Evolutionary conservation across 2,888 invertebrate genomes (phyloP).

Genomic region (Theodoxus fluviatilis): DNA sequence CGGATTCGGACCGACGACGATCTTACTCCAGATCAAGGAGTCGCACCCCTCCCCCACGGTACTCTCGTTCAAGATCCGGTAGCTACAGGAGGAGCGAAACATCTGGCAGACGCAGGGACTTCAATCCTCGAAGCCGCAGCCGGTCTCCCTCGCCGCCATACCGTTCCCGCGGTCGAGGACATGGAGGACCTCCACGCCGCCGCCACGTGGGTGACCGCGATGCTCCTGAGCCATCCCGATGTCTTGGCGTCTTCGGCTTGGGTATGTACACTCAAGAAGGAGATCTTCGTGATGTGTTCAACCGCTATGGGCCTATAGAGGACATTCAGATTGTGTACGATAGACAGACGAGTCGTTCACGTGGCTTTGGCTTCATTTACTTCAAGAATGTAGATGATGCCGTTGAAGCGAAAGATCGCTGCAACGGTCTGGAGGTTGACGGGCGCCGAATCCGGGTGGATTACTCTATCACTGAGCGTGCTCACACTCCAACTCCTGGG

Average conservation of each 20-base stretch:
- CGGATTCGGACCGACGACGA: too few species aligned
- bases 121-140: too few species aligned
- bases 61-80: too few species aligned
- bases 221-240: constrained; percentile 85
- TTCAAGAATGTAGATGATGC: constrained; percentile 88
- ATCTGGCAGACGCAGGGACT: too few species aligned
- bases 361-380: constrained; percentile 97
- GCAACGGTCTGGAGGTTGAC: constrained; percentile 93
- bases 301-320: constrained; percentile 89
- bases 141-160: constrained; percentile 18
- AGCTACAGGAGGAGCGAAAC: too few species aligned
- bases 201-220: too few species aligned
- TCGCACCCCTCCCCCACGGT: too few species aligned
- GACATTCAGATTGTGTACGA: constrained; percentile 94
- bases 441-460: constrained; percentile 92
- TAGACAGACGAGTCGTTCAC: constrained; percentile 91
- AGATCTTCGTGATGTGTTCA: constrained; percentile 89
- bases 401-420: constrained; percentile 90
- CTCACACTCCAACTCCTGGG: constrained; percentile 96
- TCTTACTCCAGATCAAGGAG: too few species aligned
- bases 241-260: constrained; percentile 93
- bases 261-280: constrained; percentile 91
- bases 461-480: constrained; percentile 92
- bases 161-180: too few species aligned
- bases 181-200: too few species aligned